Base-by-base conservation (phyloP, 2,113 vertebrate species). In the Pionites leucogaster region DNA sequence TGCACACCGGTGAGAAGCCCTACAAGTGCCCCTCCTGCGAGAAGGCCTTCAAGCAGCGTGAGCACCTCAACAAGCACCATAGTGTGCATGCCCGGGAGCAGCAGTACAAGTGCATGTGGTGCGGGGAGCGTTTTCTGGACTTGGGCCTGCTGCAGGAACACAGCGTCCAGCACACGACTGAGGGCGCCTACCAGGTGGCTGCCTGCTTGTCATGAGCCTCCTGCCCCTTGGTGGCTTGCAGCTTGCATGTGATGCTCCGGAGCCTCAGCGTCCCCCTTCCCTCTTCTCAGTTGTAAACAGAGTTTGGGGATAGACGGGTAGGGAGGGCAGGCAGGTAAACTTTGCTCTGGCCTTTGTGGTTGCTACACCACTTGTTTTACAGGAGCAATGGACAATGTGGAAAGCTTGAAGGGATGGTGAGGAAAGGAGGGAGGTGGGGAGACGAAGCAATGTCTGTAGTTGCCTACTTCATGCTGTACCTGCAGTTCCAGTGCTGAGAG, bases 81-180 rank as follows among this genome's bases (percentile, higher is more conserved):
- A 98, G 98, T 4, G 99, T 99, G 29, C 99, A 99, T 11, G 99
- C 99, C 47, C 98, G 99, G 1, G 99, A 99, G 97, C 99, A 99
- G 94, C 99, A 99, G 98, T 99, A 99, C 97, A 99, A 99, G 97
- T 99, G 99, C 33, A 99, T 99, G 70, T 99, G 99, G 99, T 99
- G 99, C 0, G 99, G 99, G 1, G 99, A 99, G 50, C 98, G 99
- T 23, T 99, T 99, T 88, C 98, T 99, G 91, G 99, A 99, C 97
- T 97, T 99, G 97, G 98, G 98, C 15, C 97, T 99, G 57, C 97
- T 99, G 94, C 99, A 99, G 98, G 99, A 99, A 94, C 99, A 99
- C 98, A 99, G 99, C 0, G 98, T 99, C 11, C 99, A 99, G 97
- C 99, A 99, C 97, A 99, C 99, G 0, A 87, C 99, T 0, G 99